Evolutionary conservation across 1,140 invertebrate species (phyloP), one percentile per base, ranked within the genome.

Genomic region (Apocrypta bakeri): DNA sequence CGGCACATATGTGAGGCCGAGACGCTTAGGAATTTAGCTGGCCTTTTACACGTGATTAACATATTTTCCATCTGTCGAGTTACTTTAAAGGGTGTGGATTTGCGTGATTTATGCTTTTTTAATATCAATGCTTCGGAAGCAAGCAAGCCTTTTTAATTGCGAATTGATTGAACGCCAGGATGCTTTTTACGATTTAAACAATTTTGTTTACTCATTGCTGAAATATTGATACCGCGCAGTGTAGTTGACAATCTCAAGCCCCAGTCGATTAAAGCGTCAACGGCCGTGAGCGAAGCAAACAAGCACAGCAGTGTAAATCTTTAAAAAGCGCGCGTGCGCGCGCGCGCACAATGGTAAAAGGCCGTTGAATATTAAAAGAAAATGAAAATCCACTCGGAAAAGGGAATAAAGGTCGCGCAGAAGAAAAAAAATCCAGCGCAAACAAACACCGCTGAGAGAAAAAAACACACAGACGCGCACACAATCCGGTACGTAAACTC

Each of bases 11-110:
- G 68, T 71, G 25, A 8, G 31, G 17, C 1, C 9, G 48, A 21
- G 48, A 56, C 48, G 48, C n/a, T 56, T 56, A 56, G 21, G 48
- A 56, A 56, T 56, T 56, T 56, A 56, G 48, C 48, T 56, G 48
- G 48, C n/a, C 27, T 73, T 73, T 73, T 37, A 73, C 71, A 73
- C 37, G 71, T 48, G 71, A 73, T 73, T 73, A 73, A 73, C 24
- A 73, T 73, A 73, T 48, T 42, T 73, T 27, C 37, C 21, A 42
- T 56, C 48, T 56, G 48, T 21, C 48, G 48, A 4, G 48, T 21
- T 56, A 21, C 17, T 56, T 17, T 2, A 56, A 17, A n/a, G 21
- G 21, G 17, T 48, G 48, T 21, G 17, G 17, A 6, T 21, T 0
- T 6, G 48, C 21, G 48, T 56, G 48, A n/a, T 56, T 56, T 56